Conservation (phyloP, 2,113 vertebrate genomes). For the Pimephales promelas region DNA sequence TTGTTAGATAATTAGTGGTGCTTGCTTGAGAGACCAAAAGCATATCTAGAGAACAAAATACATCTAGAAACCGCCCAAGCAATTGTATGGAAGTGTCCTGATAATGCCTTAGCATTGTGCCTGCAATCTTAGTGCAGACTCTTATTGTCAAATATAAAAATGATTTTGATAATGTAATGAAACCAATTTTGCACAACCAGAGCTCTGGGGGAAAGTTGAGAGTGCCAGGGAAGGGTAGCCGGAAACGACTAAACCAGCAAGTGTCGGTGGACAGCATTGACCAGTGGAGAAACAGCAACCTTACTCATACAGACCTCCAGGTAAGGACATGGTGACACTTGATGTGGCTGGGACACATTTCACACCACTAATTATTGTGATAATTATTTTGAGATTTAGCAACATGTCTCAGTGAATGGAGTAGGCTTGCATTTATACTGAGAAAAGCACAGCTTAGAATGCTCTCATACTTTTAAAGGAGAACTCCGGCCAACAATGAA, state of each 20-base stretch:
- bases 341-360: not conserved
- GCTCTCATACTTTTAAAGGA: too few relatives aligned
- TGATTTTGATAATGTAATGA: not conserved
- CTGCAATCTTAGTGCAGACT: not conserved
- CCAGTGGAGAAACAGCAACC: constrained; percentile 79
- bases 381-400: too few relatives aligned
- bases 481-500: too few relatives aligned
- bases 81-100: not conserved
- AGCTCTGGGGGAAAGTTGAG: constrained; percentile 76
- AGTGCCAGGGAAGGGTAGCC: constrained; percentile 81
- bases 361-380: not conserved
- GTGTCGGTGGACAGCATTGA: constrained; percentile 84
- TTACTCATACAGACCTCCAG: constrained; percentile 76
- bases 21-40: not conserved
- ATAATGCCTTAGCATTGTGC: not conserved
- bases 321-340: constrained; percentile 48
- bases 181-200: constrained; percentile 58
- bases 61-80: not conserved
- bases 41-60: not conserved
- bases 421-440: too few relatives aligned
- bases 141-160: not conserved
- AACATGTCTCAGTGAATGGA: too few relatives aligned
- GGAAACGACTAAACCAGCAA: constrained; percentile 87
- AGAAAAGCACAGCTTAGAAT: too few relatives aligned
- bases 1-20: not conserved